Percentiles rank a stretch among this genome's conserved stretches.
These are phyloP conservation scores for Ischnus inquisitorius DNA, from an alignment of 2,888 invertebrate species.

Conservation along the genomic window DNA sequence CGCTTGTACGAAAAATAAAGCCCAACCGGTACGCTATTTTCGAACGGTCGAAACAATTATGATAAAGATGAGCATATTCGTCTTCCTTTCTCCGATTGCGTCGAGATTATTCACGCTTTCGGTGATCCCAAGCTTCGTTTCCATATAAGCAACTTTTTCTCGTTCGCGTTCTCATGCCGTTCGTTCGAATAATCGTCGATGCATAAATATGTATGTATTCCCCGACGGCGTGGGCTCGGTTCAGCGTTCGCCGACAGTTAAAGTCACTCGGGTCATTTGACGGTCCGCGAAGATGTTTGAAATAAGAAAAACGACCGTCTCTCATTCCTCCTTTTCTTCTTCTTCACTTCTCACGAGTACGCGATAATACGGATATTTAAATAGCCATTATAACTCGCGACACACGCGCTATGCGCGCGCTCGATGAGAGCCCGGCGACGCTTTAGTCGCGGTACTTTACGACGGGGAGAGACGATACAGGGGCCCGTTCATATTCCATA, in stretches of 20 bases:
- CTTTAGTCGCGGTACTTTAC: constrained; percentile 41
- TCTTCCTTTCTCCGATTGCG: constrained; percentile 37
- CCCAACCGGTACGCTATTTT: not conserved
- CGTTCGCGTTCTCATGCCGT: not conserved
- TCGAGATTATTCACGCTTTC: constrained; percentile 43
- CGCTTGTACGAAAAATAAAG: not conserved
- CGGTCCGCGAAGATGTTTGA: constrained; percentile 23
- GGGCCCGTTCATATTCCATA: constrained; percentile 61
- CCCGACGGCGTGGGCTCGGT: constrained; percentile 17
- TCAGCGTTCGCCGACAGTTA: constrained; percentile 8
- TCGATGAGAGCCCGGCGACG: constrained; percentile 11
- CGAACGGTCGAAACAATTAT: constrained; percentile 45
- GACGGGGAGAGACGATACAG: constrained; percentile 15
- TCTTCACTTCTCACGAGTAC: constrained; percentile 24
- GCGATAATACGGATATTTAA: constrained; percentile 57
- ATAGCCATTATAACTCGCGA: constrained; percentile 51
- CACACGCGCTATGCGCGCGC: not conserved
- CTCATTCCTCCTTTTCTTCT: constrained; percentile 39
- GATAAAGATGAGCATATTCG: constrained; percentile 40
- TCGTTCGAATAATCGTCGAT: constrained; percentile 40
- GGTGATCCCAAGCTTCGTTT: constrained; percentile 8
- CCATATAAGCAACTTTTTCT: constrained; percentile 12
- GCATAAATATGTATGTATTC: constrained; percentile 37
- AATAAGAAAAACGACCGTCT: constrained; percentile 41
- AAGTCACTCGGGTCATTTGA: constrained; percentile 20